Percentiles rank a stretch among this genome's conserved stretches.
phyloP scores from a whole-genome alignment of 2,888 invertebrate genomes.

The Amitus sp. region DNA sequence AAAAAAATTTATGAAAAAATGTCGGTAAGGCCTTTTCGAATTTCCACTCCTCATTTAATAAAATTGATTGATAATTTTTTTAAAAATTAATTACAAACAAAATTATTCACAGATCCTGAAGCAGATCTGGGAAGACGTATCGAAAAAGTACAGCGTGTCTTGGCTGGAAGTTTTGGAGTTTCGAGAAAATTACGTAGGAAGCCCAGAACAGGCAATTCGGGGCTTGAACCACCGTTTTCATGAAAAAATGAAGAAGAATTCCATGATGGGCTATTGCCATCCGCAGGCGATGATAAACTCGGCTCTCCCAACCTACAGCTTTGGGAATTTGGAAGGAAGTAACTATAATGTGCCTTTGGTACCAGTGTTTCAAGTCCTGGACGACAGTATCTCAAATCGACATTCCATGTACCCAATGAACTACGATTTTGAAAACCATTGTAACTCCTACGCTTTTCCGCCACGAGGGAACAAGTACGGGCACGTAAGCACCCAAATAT shows the following conservation, averaged over 20 bases:
- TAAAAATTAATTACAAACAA: too few relatives aligned
- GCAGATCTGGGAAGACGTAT: slow-evolving; percentile 78
- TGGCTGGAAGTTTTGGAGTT: slow-evolving; percentile 79
- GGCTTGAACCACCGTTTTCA: slow-evolving; percentile 66
- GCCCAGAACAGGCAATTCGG: slow-evolving; percentile 68
- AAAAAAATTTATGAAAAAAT: too few relatives aligned
- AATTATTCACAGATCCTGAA: slow-evolving; percentile 74
- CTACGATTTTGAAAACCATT: slow-evolving; percentile 41
- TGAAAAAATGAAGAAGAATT: slow-evolving; percentile 63
- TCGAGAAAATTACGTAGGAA: slow-evolving; percentile 69
- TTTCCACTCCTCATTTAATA: too few relatives aligned
- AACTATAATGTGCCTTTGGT: slow-evolving; percentile 45
- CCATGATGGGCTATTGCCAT: slow-evolving; percentile 49
- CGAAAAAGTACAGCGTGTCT: slow-evolving; percentile 65
- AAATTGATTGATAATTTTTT: too few relatives aligned
- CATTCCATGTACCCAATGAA: slow-evolving; percentile 41
- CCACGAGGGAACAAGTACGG: slow-evolving; percentile 42
- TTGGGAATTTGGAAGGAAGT: slow-evolving; percentile 43
- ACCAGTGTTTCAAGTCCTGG: slow-evolving; percentile 39
- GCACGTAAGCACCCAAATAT: slow-evolving; percentile 53
- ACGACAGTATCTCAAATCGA: slow-evolving; percentile 32
- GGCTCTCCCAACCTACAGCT: slow-evolving; percentile 46
- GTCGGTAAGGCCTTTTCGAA: too few relatives aligned
- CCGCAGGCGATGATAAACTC: slow-evolving; percentile 39
- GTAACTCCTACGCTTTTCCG: slow-evolving; percentile 41